phyloP scores from a whole-genome alignment of 2,113 vertebrate species.

The Cervus canadensis region DNA sequence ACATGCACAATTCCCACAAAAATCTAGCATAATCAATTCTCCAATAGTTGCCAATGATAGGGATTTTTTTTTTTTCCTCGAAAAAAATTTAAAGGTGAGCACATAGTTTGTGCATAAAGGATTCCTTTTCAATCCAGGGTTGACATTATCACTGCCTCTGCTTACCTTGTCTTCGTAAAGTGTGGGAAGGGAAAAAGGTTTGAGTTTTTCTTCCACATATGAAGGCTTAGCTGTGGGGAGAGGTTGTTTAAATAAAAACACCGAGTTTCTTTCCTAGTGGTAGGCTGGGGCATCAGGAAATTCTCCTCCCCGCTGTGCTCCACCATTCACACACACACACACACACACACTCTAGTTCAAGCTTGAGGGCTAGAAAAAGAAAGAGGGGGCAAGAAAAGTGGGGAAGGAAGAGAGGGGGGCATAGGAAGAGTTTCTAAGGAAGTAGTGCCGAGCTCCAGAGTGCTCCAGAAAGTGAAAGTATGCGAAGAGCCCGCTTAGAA shows the following conservation, averaged over 20 bases:
- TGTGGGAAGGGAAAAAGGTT: conserved; percentile 2
- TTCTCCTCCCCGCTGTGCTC: neutral
- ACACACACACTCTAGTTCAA: neutral
- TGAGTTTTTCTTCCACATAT: neutral
- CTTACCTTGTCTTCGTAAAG: conserved; percentile 45
- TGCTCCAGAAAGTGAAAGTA: neutral
- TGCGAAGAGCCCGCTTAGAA: neutral
- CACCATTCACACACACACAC: neutral
- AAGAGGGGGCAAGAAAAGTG: neutral
- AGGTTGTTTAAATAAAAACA: conserved; percentile 25
- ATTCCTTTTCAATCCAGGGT: neutral
- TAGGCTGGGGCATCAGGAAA: neutral
- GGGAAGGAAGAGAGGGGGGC: neutral
- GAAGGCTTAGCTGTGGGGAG: neutral
- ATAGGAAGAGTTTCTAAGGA: neutral
- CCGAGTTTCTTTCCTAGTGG: neutral
- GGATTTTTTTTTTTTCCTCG: neutral
- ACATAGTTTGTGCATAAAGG: neutral
- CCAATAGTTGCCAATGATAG: neutral
- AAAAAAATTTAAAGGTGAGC: neutral
- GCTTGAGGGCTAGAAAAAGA: neutral
- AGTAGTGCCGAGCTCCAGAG: neutral
- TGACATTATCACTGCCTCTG: neutral
- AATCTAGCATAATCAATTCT: neutral
- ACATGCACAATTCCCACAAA: neutral